Evolutionary conservation across 2,888 invertebrate species (phyloP).

Genomic region (Seira musarum): DNA sequence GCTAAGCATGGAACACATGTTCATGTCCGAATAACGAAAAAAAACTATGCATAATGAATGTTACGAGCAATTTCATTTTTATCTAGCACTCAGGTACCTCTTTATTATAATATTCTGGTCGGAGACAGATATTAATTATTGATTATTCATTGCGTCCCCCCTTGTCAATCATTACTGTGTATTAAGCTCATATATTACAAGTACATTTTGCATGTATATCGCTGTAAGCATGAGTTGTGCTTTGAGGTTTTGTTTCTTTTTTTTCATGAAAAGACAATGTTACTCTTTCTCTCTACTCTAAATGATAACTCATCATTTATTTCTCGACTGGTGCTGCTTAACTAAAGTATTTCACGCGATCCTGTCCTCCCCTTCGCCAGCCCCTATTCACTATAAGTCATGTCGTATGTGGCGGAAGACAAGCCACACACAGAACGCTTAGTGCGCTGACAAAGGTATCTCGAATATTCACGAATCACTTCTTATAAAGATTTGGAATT

Average conservation of each 20-base stretch:
- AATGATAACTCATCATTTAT: slow-evolving; percentile 63
- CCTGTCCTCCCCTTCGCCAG: slow-evolving; percentile 52
- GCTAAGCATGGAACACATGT: too few relatives aligned
- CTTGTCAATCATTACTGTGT: slow-evolving; percentile 60
- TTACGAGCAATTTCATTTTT: slow-evolving; percentile 24
- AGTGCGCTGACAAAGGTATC: too few relatives aligned
- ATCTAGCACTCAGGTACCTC: slow-evolving; percentile 33
- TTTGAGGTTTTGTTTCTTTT: slow-evolving; percentile 20
- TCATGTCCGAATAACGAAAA: slow-evolving; percentile 9
- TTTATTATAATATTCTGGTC: slow-evolving; percentile 45
- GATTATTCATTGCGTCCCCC: slow-evolving; percentile 54
- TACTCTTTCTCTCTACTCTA: too few relatives aligned
- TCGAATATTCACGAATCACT: too few relatives aligned
- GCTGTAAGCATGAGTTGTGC: neutral
- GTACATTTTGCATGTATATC: too few relatives aligned
- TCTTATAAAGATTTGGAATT: too few relatives aligned
- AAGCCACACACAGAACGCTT: too few relatives aligned
- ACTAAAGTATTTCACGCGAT: slow-evolving; percentile 63
- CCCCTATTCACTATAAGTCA: slow-evolving; percentile 37
- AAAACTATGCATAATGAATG: slow-evolving; percentile 20
- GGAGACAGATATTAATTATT: slow-evolving; percentile 58
- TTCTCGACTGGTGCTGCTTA: slow-evolving; percentile 52
- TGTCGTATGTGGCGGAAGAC: too few relatives aligned
- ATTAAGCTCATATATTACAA: slow-evolving; percentile 36
- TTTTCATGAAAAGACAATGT: slow-evolving; percentile 47